Percentiles rank a stretch among this genome's conserved stretches.
Conservation (phyloP, 2,888 invertebrate species). For the Hirtodrosophila alboralis region DNA sequence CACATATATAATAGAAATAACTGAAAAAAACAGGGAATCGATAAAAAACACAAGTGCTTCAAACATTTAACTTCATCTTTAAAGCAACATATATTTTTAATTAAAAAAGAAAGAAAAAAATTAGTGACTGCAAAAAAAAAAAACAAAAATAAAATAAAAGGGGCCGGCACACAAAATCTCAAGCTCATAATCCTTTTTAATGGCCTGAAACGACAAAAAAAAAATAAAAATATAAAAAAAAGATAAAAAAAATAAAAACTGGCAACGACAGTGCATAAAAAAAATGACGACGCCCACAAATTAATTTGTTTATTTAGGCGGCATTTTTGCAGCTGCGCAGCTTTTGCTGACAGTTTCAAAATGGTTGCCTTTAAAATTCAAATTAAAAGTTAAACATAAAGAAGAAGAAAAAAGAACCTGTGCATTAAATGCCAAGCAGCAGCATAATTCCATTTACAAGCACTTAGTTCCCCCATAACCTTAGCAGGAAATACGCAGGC, state of each 20-base stretch:
- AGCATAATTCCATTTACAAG: slow-evolving; percentile 64
- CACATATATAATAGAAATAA: slow-evolving; percentile 23
- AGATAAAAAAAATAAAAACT: slow-evolving; percentile 11
- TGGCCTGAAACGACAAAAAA: slow-evolving; percentile 26
- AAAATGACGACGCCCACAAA: slow-evolving; percentile 59
- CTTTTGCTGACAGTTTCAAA: slow-evolving; percentile 46
- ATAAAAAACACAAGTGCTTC: slow-evolving; percentile 18
- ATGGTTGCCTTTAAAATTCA: slow-evolving; percentile 19
- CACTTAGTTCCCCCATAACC: slow-evolving; percentile 66
- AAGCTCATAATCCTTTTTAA: slow-evolving; percentile 68
- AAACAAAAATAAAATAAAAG: slow-evolving; percentile 27
- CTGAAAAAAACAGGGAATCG: slow-evolving; percentile 18
- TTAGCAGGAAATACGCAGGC: slow-evolving; percentile 27
- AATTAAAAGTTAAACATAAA: slow-evolving; percentile 4
- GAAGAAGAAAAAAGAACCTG: too few species aligned
- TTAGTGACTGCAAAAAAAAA: slow-evolving; percentile 2
- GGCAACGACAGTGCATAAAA: slow-evolving; percentile 21
- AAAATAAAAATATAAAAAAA: too few species aligned
- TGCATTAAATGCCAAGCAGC: slow-evolving; percentile 35
- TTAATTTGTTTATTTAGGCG: slow-evolving; percentile 74
- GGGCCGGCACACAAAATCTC: slow-evolving; percentile 42
- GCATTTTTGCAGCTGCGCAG: slow-evolving; percentile 44
- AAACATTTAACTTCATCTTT: slow-evolving; percentile 47
- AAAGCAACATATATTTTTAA: slow-evolving; percentile 59
- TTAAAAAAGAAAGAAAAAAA: slow-evolving; percentile 45